Base-by-base conservation (phyloP, 1,140 invertebrate species). In the Prorops nasuta region DNA sequence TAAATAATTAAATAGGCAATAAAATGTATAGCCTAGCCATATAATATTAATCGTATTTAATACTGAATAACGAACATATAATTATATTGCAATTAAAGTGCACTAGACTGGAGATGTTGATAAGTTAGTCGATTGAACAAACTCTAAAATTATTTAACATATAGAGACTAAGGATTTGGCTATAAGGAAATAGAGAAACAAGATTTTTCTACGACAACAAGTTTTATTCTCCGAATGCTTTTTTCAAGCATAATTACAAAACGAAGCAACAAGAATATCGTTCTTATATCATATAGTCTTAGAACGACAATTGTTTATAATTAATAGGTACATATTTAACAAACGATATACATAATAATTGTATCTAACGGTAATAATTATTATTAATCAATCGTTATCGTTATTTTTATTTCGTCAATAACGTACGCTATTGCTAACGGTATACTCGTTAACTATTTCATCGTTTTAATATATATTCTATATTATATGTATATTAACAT, bases 211-310 rank as follows among this genome's bases (percentile, higher is more conserved):
- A 75, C 69, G 61, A 74, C 68, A 71, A 73, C 69, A 72, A 73
- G 58, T 70, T 74, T 75, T 73, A 71, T 72, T 69, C 64, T 53
- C 68, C 64, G 46, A 66, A 68, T 69, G 60, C 67, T 76, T 71
- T 69, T 56, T 36, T 64, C 59, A 71, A 75, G 73, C 75, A 76
- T 70, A 66, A 72, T 78, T 77, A 78, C 69, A 78, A 78, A 78
- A 78, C 68, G 61, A 77, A 77, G 76, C 74, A 78, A 77, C 74
- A 77, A 74, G 58, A 66, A 66, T 64, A 49, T 66, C 54, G 46
- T 64, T 31, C 57, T 64, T 62, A 64, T 31, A 56, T 63, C 42
- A 44, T 51, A 21, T 57, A 55, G 53, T 45, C 60, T 58, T 56
- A 60, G 21, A 57, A 66, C 54, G 54, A 66, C 51, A 46, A 43